phyloP scores from a whole-genome alignment of 2,888 invertebrate species.

The Melanotus villosus region DNA sequence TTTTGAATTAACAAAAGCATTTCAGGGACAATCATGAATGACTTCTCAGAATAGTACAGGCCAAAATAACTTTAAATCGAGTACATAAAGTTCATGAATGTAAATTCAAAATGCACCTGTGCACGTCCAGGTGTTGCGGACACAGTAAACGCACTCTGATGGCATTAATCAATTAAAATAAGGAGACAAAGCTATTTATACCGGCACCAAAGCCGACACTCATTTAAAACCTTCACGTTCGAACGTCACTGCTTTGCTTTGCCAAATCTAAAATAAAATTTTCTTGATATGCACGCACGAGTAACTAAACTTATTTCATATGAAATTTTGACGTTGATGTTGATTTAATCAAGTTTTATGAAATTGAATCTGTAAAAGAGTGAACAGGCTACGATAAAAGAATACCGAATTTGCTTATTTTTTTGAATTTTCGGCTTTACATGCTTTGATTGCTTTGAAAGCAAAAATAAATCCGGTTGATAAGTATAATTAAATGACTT shows the following conservation, averaged over 20 bases:
- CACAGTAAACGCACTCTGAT: conserved; percentile 44
- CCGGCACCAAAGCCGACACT: not conserved
- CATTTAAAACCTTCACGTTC: not conserved
- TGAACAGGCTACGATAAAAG: too few relatives aligned
- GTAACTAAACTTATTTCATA: too few relatives aligned
- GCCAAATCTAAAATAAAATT: conserved; percentile 27
- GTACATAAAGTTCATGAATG: conserved; percentile 38
- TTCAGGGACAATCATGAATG: conserved; percentile 43
- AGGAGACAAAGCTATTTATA: conserved; percentile 48
- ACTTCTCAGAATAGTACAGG: conserved; percentile 38
- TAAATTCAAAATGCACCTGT: conserved; percentile 50
- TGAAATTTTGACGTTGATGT: too few relatives aligned
- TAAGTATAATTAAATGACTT: too few relatives aligned
- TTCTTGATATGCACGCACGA: not conserved
- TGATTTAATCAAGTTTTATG: too few relatives aligned
- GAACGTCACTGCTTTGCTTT: not conserved
- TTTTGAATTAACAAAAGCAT: conserved; percentile 1
- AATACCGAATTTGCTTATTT: too few relatives aligned
- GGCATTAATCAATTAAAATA: conserved; percentile 51
- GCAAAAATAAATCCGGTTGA: too few relatives aligned
- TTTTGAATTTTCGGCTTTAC: too few relatives aligned
- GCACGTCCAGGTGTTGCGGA: conserved; percentile 49
- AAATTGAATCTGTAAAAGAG: too few relatives aligned
- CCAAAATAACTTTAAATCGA: conserved; percentile 29
- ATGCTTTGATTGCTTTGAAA: too few relatives aligned